These are phyloP conservation scores for Oncorhynchus kisutch DNA, from an alignment of 2,113 vertebrate genomes.

Conservation along the genomic window DNA sequence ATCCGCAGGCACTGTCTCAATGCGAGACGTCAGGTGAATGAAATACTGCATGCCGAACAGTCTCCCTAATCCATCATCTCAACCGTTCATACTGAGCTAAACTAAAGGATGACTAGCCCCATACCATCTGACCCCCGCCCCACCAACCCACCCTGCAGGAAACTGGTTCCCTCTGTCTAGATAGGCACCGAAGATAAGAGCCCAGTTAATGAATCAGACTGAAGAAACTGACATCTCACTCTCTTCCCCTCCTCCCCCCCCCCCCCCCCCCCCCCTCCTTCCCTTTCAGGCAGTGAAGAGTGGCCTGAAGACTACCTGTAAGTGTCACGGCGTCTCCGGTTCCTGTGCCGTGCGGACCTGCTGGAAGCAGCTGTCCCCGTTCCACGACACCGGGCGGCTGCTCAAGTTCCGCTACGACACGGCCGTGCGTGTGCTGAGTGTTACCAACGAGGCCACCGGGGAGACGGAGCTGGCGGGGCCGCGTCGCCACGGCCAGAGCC, in stretches of 20 bases:
- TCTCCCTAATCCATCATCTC: conserved; percentile 63
- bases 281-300: conserved; percentile 87
- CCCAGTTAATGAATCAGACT: conserved; percentile 69
- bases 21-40: conserved; percentile 62
- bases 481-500: conserved; percentile 67
- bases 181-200: conserved; percentile 71
- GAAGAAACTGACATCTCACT: conserved; percentile 55
- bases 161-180: conserved; percentile 34
- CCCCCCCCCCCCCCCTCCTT: conserved; percentile 9
- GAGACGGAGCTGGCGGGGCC: conserved; percentile 83
- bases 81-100: conserved; percentile 49
- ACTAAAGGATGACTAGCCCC: conserved; percentile 34
- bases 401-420: conserved; percentile 91
- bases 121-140: conserved; percentile 41
- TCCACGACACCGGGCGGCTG: conserved; percentile 88
- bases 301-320: conserved; percentile 95
- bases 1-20: conserved; percentile 60
- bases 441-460: conserved; percentile 90
- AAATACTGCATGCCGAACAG: conserved; percentile 58
- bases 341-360: conserved; percentile 95
- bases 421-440: conserved; percentile 85
- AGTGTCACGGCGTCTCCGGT: conserved; percentile 95
- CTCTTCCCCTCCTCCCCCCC: background rate
- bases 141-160: conserved; percentile 38
- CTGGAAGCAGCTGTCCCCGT: conserved; percentile 96